Percentiles rank a stretch among this genome's conserved stretches.
phyloP scores from a whole-genome alignment of 2,888 invertebrate species.

The Seladonia tumulorum region DNA sequence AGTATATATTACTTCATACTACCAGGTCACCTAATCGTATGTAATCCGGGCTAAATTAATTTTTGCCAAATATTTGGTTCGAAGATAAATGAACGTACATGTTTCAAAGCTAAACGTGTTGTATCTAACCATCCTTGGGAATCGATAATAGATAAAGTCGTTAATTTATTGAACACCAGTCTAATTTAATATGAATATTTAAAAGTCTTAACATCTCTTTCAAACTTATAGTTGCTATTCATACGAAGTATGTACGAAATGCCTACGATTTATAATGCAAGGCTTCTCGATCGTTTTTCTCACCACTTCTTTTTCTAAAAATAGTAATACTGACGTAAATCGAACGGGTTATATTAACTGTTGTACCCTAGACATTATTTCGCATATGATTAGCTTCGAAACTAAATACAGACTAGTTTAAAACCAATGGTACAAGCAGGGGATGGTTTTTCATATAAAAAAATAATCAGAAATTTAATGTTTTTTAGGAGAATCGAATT shows the following conservation, averaged over 20 bases:
- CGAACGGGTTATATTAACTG: background rate
- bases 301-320: background rate
- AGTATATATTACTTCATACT: constrained; percentile 56
- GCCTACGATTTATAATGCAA: background rate
- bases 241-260: background rate
- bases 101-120: background rate
- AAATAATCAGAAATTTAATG: background rate
- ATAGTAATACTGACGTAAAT: constrained; percentile 1
- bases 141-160: background rate
- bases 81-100: background rate
- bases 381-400: background rate
- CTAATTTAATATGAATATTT: background rate
- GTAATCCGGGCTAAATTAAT: background rate
- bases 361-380: background rate
- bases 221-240: background rate
- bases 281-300: background rate
- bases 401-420: background rate
- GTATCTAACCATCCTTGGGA: background rate
- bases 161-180: background rate
- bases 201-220: background rate
- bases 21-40: constrained; percentile 16
- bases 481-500: background rate
- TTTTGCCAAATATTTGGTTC: background rate
- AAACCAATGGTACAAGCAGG: background rate
- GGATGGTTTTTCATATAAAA: background rate